A percentile compares a stretch with the other conserved stretches of the same genome.
These are phyloP conservation scores for Andrena cerasifolii DNA, from an alignment of 1,140 invertebrate genomes.

Conservation along the genomic window DNA sequence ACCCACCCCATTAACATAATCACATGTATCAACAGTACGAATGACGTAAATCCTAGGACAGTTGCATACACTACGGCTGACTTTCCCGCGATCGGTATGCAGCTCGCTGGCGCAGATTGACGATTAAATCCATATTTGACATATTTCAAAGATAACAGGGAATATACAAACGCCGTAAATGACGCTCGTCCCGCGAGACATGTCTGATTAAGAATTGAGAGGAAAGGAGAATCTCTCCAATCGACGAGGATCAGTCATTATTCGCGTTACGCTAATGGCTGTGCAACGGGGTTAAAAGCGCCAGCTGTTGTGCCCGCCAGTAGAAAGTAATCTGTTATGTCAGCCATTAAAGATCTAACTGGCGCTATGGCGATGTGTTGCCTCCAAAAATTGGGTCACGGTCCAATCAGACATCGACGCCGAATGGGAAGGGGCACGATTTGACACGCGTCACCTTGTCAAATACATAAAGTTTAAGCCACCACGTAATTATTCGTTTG, in stretches of 20 bases:
- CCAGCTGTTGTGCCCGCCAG: not conserved
- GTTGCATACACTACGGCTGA: too few relatives aligned
- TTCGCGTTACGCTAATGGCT: not conserved
- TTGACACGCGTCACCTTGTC: not conserved
- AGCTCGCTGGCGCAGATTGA: too few relatives aligned
- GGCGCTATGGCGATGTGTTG: conserved; percentile 14
- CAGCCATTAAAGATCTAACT: conserved; percentile 44
- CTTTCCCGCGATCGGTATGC: not conserved
- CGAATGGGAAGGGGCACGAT: not conserved
- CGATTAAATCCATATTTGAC: too few relatives aligned
- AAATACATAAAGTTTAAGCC: too few relatives aligned
- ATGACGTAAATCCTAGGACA: too few relatives aligned
- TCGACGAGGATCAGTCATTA: not conserved
- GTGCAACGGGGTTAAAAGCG: not conserved
- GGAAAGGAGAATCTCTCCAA: not conserved
- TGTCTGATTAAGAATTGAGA: not conserved
- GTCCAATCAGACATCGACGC: conserved; percentile 12
- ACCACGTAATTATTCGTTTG: too few relatives aligned
- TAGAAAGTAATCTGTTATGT: conserved; percentile 10
- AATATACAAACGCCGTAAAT: not conserved
- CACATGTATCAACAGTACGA: too few relatives aligned
- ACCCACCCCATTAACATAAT: too few relatives aligned
- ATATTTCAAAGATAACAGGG: too few relatives aligned
- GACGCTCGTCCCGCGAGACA: not conserved
- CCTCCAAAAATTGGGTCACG: conserved; percentile 52